These are phyloP conservation scores for Protodeltote pygarga DNA, from an alignment of 2,888 invertebrate species.

Conservation along the genomic window DNA sequence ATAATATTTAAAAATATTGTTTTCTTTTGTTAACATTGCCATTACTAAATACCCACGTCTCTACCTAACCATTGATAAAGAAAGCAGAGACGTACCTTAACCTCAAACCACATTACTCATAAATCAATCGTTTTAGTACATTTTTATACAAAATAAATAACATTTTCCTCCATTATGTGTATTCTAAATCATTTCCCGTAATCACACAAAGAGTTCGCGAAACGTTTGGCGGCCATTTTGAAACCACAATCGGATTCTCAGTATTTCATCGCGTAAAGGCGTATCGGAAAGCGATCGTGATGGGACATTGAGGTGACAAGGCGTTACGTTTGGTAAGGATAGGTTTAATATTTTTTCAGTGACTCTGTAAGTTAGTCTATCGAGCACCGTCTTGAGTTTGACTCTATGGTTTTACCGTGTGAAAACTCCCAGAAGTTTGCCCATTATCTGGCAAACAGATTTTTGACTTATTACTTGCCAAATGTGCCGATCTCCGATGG, in stretches of 20 bases:
- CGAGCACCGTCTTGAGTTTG: too few species aligned
- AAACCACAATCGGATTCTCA: slow-evolving; percentile 68
- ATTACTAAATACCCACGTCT: background rate
- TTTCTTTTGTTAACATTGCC: background rate
- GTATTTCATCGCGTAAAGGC: slow-evolving; percentile 59
- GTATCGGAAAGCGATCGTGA: slow-evolving; percentile 48
- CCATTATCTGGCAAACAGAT: too few species aligned
- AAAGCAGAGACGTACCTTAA: too few species aligned
- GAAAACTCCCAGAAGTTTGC: too few species aligned
- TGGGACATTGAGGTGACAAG: slow-evolving; percentile 27
- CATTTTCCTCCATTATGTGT: slow-evolving; percentile 30
- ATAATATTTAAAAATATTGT: too few species aligned
- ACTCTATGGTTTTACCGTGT: too few species aligned
- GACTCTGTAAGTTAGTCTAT: too few species aligned
- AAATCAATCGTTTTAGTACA: slow-evolving; percentile 22
- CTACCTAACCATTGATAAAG: background rate
- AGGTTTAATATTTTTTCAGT: slow-evolving; percentile 7
- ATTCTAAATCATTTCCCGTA: slow-evolving; percentile 52
- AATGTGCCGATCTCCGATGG: too few species aligned
- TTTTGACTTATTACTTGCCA: too few species aligned
- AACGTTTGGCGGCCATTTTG: slow-evolving; percentile 51
- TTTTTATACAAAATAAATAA: slow-evolving; percentile 24
- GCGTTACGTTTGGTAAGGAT: slow-evolving; percentile 3
- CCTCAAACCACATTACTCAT: slow-evolving; percentile 15
- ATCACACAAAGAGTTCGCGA: slow-evolving; percentile 50